phyloP scores from a whole-genome alignment of 2,113 vertebrate species.

The Xiphorhynchus elegans region DNA sequence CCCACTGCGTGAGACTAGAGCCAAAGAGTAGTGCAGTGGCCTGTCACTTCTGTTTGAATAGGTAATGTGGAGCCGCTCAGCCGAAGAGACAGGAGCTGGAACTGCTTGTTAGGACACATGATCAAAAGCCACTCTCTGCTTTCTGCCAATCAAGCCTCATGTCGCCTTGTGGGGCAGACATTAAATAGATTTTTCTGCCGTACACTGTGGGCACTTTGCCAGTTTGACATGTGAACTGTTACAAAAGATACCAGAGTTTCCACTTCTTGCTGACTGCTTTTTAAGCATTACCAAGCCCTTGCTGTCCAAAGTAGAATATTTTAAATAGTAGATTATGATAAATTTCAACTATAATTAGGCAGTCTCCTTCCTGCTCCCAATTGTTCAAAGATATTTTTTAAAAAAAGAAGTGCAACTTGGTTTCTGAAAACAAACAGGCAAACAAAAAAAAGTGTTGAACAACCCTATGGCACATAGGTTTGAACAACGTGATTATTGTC shows the following conservation, averaged over 20 bases:
- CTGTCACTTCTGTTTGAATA: slow-evolving; percentile 98
- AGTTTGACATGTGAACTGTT: slow-evolving; percentile 92
- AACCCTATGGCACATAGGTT: slow-evolving; percentile 20
- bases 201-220: slow-evolving; percentile 85
- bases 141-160: slow-evolving; percentile 96
- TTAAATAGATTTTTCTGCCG: slow-evolving; percentile 91
- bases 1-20: slow-evolving; percentile 85
- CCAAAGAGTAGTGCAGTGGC: slow-evolving; percentile 84
- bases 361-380: slow-evolving; percentile 46
- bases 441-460: slow-evolving; percentile 39
- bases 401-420: slow-evolving; percentile 35
- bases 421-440: slow-evolving; percentile 44
- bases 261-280: slow-evolving; percentile 78
- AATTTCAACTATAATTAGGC: slow-evolving; percentile 61
- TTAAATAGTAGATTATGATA: slow-evolving; percentile 74
- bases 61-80: slow-evolving; percentile 92
- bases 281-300: slow-evolving; percentile 76
- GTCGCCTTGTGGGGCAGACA: slow-evolving; percentile 92
- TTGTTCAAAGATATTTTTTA: slow-evolving; percentile 38
- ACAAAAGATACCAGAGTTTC: slow-evolving; percentile 84
- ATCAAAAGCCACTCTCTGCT: slow-evolving; percentile 95
- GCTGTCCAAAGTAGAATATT: slow-evolving; percentile 74
- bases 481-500: slow-evolving; percentile 49
- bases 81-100: slow-evolving; percentile 94
- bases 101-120: slow-evolving; percentile 98